These are phyloP conservation scores for Aptenodytes patagonicus DNA, from an alignment of 2,113 vertebrate species.

Conservation along the genomic window DNA sequence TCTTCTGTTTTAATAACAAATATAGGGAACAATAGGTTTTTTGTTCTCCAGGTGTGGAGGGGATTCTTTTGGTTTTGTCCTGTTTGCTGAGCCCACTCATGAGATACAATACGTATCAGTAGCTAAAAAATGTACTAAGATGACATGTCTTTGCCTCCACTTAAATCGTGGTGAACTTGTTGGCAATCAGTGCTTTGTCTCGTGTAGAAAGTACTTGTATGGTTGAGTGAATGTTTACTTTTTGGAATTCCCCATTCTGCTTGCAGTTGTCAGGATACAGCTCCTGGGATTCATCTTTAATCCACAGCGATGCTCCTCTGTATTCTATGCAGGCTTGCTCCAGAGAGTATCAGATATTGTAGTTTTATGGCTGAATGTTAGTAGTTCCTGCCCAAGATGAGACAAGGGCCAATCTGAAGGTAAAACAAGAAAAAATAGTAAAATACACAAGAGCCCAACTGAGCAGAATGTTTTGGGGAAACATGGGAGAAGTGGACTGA, in stretches of 20 bases:
- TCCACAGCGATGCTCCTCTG: conserved; percentile 80
- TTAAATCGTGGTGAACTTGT: neutral
- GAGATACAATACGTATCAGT: neutral
- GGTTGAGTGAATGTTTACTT: conserved; percentile 52
- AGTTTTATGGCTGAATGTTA: conserved; percentile 81
- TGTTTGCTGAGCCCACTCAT: neutral
- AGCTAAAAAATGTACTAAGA: neutral
- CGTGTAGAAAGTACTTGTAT: neutral
- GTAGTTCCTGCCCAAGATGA: conserved; percentile 83
- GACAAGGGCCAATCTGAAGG: conserved; percentile 73
- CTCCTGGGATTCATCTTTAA: conserved; percentile 85
- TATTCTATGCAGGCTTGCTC: conserved; percentile 84
- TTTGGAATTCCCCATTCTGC: conserved; percentile 85
- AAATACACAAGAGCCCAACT: neutral
- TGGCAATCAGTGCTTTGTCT: neutral
- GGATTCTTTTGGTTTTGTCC: neutral
- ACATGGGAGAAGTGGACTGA: neutral
- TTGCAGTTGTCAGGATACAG: conserved; percentile 86
- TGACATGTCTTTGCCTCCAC: neutral
- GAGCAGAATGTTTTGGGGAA: neutral
- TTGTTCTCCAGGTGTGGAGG: neutral
- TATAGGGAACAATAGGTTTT: neutral
- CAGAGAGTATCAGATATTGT: conserved; percentile 80
- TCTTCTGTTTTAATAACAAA: neutral
- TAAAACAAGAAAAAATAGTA: neutral